Conservation (phyloP, 2,888 invertebrate species). For the Mactromeris polynyma region DNA sequence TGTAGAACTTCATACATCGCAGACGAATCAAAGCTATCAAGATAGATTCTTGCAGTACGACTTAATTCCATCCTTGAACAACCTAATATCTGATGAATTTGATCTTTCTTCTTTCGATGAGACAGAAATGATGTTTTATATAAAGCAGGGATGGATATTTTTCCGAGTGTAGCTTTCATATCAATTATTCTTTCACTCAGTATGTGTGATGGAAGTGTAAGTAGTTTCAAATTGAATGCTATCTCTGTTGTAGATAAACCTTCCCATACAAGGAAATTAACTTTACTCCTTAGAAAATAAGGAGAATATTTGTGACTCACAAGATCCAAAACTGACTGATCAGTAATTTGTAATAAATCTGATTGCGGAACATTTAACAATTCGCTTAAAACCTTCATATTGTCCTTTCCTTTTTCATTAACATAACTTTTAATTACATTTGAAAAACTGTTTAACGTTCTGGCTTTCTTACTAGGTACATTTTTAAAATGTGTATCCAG, state of each 20-base stretch:
- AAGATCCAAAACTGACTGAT: neutral
- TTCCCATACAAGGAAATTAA: conserved; percentile 20
- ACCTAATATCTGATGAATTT: neutral
- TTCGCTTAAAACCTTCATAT: neutral
- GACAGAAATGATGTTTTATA: neutral
- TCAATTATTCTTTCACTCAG: neutral
- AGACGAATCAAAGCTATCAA: neutral
- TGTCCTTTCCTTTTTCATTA: neutral
- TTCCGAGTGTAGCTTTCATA: conserved; percentile 14
- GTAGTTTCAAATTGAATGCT: conserved; percentile 8
- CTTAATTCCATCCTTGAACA: neutral
- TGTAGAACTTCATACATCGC: neutral
- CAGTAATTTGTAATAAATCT: neutral
- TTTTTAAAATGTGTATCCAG: neutral
- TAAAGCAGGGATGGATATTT: conserved; percentile 5
- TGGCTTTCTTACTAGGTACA: neutral
- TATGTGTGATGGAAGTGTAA: neutral
- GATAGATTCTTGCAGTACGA: neutral
- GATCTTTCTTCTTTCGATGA: neutral
- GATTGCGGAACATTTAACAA: neutral
- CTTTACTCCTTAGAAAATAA: neutral
- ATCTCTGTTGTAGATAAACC: conserved; percentile 19
- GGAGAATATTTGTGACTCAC: neutral
- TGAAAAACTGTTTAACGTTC: neutral
- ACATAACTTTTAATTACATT: neutral